phyloP scores from a whole-genome alignment of 2,888 invertebrate species.

The Ypsolopha sequella region DNA sequence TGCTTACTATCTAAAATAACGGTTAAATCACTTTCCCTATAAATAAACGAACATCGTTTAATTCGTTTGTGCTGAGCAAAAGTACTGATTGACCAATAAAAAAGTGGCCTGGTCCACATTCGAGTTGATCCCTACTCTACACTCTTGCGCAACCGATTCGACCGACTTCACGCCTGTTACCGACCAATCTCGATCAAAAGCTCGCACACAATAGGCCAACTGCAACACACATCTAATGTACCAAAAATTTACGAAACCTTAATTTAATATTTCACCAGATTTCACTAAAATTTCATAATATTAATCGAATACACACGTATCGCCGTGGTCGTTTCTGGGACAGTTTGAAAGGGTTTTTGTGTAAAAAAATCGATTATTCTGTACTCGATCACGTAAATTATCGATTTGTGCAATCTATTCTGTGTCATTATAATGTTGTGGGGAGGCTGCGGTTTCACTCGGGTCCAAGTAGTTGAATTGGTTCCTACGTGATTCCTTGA shows the following conservation, averaged over 20 bases:
- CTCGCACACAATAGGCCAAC: constrained; percentile 31
- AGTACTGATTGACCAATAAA: neutral
- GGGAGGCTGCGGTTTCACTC: constrained; percentile 46
- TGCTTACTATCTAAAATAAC: too few relatives aligned
- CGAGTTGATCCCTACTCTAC: constrained; percentile 25
- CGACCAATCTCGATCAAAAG: constrained; percentile 30
- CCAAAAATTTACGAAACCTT: constrained; percentile 33
- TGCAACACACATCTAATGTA: constrained; percentile 20
- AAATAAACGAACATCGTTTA: too few relatives aligned
- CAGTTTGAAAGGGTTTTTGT: constrained; percentile 32
- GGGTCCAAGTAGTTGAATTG: constrained; percentile 1
- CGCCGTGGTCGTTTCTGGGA: constrained; percentile 21
- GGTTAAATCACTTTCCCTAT: too few relatives aligned
- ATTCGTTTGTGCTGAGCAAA: too few relatives aligned
- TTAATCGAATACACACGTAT: constrained; percentile 41
- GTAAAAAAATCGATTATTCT: constrained; percentile 37
- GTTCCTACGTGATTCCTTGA: constrained; percentile 13
- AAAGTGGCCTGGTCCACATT: constrained; percentile 15
- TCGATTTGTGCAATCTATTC: constrained; percentile 59
- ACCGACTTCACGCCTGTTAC: constrained; percentile 49
- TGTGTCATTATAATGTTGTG: constrained; percentile 51
- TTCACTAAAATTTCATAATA: constrained; percentile 59
- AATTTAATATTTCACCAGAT: constrained; percentile 57
- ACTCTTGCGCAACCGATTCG: constrained; percentile 32
- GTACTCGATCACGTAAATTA: constrained; percentile 56